phyloP scores from a whole-genome alignment of 2,888 invertebrate genomes.

The Yponomeuta cagnagella region DNA sequence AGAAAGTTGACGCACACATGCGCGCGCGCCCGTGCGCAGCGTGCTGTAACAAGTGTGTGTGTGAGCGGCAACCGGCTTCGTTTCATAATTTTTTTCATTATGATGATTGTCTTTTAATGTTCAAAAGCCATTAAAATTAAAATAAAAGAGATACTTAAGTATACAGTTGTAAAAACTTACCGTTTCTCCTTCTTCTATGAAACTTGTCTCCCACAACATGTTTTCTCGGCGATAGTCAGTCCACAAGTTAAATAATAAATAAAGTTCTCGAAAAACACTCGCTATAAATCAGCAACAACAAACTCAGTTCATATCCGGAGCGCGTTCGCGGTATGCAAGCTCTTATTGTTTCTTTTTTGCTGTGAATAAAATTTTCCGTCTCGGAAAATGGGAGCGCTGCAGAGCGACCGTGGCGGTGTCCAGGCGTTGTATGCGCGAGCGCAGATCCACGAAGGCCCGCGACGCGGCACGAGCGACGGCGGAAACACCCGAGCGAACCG shows the following conservation, averaged over 20 bases:
- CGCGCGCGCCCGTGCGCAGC: constrained; percentile 29
- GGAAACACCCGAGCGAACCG: constrained; percentile 54
- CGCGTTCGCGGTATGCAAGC: constrained; percentile 26
- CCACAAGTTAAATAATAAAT: constrained; percentile 44
- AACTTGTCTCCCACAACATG: constrained; percentile 69
- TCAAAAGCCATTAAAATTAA: constrained; percentile 18
- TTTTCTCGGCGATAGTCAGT: constrained; percentile 47
- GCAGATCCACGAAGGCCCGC: constrained; percentile 38
- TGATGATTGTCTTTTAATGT: background rate
- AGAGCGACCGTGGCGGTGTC: constrained; percentile 50
- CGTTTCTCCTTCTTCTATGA: constrained; percentile 64
- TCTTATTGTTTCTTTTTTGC: background rate
- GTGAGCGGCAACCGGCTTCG: constrained; percentile 37
- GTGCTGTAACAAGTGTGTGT: constrained; percentile 29
- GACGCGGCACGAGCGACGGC: constrained; percentile 47
- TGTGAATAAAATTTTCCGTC: constrained; percentile 40
- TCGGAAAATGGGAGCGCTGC: constrained; percentile 37
- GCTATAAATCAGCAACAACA: constrained; percentile 23
- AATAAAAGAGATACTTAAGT: constrained; percentile 23
- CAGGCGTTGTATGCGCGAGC: constrained; percentile 57
- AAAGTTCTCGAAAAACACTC: constrained; percentile 20
- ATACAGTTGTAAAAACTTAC: constrained; percentile 38
- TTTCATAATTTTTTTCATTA: constrained; percentile 52
- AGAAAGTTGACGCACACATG: constrained; percentile 68
- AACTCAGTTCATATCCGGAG: constrained; percentile 47